Evolutionary conservation across 2,797 vertebrate species (phyloP).

Genomic region (Mormyrops boulengeri): DNA sequence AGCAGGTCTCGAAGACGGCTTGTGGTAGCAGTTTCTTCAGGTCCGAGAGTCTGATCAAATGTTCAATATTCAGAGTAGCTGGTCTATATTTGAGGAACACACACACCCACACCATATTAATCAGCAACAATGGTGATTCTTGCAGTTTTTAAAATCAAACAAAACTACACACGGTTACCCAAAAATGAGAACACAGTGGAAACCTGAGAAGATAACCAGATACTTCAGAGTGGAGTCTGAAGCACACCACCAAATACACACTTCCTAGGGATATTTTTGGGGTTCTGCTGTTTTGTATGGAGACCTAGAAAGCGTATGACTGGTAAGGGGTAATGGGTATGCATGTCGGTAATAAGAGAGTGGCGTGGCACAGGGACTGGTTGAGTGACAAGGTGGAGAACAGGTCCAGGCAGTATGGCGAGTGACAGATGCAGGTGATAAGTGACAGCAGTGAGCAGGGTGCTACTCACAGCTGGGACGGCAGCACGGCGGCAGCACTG

Average conservation of each 20-base stretch:
- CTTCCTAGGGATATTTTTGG: not conserved
- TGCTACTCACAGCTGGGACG: slow-evolving; percentile 57
- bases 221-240: not conserved
- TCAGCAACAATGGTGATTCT: not conserved
- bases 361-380: not conserved
- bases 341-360: not conserved
- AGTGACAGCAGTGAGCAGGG: not conserved
- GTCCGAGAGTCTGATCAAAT: slow-evolving; percentile 50
- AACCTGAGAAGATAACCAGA: not conserved
- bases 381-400: not conserved
- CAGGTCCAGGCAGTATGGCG: not conserved
- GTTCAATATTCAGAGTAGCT: slow-evolving; percentile 47
- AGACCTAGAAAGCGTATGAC: not conserved
- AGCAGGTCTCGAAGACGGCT: slow-evolving; percentile 58
- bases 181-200: not conserved
- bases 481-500: slow-evolving; percentile 41
- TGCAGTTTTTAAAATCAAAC: not conserved
- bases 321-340: not conserved
- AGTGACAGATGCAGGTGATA: not conserved
- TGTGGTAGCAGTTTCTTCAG: slow-evolving; percentile 53
- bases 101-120: not conserved
- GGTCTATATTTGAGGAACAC: slow-evolving; percentile 30
- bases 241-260: not conserved
- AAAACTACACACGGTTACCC: not conserved
- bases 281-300: not conserved